These are phyloP conservation scores for Spodoptera frugiperda DNA, from an alignment of 1,140 invertebrate species.

Conservation along the genomic window DNA sequence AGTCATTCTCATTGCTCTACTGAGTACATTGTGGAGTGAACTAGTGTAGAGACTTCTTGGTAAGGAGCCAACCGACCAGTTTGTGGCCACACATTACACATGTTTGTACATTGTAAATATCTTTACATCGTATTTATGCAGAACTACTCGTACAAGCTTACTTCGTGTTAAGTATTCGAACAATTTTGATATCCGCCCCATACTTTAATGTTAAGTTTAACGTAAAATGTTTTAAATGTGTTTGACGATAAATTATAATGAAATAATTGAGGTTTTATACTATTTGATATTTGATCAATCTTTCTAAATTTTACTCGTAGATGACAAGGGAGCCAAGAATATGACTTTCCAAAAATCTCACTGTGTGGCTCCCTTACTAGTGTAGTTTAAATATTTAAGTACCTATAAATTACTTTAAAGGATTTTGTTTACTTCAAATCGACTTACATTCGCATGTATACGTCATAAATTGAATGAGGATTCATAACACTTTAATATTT, in stretches of 20 bases:
- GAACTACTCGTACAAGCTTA: constrained; percentile 10
- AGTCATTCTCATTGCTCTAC: constrained; percentile 32
- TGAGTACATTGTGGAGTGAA: constrained; percentile 34
- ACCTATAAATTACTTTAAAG: constrained; percentile 9
- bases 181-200: constrained; percentile 42
- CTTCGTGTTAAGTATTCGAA: constrained; percentile 4
- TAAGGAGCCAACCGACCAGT: constrained; percentile 29
- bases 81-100: background rate
- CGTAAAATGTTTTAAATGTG: constrained; percentile 25
- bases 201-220: constrained; percentile 18
- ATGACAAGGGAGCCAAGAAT: background rate
- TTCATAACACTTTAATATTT: too few relatives aligned
- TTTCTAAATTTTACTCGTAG: constrained; percentile 22
- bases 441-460: constrained; percentile 10
- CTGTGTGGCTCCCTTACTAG: constrained; percentile 23
- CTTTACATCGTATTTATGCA: constrained; percentile 35
- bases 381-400: constrained; percentile 12
- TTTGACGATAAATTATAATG: constrained; percentile 19
- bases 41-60: constrained; percentile 20
- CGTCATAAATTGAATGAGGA: too few relatives aligned
- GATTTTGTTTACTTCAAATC: constrained; percentile 18
- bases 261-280: constrained; percentile 43
- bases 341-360: constrained; percentile 33
- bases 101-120: constrained; percentile 28
- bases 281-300: constrained; percentile 45